phyloP scores from a whole-genome alignment of 2,113 vertebrate species.

The Epinephelus cyanopodus region DNA sequence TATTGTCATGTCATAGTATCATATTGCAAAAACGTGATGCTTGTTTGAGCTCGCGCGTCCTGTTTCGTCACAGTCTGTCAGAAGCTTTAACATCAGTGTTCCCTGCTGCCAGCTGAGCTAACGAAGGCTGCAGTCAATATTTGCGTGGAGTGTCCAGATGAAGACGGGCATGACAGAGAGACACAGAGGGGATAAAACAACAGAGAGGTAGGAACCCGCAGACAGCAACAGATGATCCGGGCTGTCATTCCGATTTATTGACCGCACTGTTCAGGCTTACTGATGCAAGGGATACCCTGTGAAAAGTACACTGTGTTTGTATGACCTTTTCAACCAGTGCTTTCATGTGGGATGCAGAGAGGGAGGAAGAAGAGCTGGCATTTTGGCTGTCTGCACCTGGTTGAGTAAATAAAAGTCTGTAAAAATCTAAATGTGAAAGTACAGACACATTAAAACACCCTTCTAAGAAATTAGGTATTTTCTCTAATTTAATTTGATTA shows the following conservation, averaged over 20 bases:
- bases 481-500: too few species aligned
- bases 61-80: slow-evolving; percentile 44
- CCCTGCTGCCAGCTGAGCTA: slow-evolving; percentile 61
- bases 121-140: slow-evolving; percentile 71
- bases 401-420: slow-evolving; percentile 31
- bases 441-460: too few species aligned
- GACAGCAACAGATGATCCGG: slow-evolving; percentile 62
- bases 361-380: slow-evolving; percentile 41
- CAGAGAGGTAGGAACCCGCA: slow-evolving; percentile 55
- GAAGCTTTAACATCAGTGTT: slow-evolving; percentile 46
- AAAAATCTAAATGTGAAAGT: background rate
- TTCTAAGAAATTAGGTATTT: background rate
- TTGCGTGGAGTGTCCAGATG: slow-evolving; percentile 63
- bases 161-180: slow-evolving; percentile 64
- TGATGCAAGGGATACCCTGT: slow-evolving; percentile 44
- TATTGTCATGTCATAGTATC: slow-evolving; percentile 15
- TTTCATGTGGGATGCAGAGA: slow-evolving; percentile 37
- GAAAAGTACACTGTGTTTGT: slow-evolving; percentile 61
- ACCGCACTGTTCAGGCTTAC: slow-evolving; percentile 37
- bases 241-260: slow-evolving; percentile 74
- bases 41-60: slow-evolving; percentile 15
- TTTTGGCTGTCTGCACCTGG: slow-evolving; percentile 36
- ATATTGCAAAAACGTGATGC: background rate
- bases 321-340: slow-evolving; percentile 70
- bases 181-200: slow-evolving; percentile 50